A percentile compares a stretch with the other conserved stretches of the same genome.
phyloP scores from a whole-genome alignment of 2,797 vertebrate species.

The Orestias chungarensis region DNA sequence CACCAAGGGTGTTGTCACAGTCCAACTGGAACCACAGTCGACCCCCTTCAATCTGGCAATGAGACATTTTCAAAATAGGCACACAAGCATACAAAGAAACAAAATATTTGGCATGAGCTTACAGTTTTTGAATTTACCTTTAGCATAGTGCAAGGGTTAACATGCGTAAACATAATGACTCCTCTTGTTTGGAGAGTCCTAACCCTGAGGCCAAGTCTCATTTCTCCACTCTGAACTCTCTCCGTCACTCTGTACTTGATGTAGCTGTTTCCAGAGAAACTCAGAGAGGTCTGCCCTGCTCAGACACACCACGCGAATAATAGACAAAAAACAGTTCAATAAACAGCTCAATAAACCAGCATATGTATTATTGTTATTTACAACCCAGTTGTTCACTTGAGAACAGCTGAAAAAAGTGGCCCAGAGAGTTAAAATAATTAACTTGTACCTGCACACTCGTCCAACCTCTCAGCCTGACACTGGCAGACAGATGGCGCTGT shows the following conservation, averaged over 20 bases:
- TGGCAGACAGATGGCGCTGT: constrained; percentile 89
- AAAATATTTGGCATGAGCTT: not conserved
- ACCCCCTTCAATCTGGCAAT: constrained; percentile 88
- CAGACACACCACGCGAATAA: not conserved
- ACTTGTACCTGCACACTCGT: constrained; percentile 86
- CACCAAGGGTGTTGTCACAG: constrained; percentile 93
- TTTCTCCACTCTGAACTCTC: constrained; percentile 86
- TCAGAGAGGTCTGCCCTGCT: constrained; percentile 85
- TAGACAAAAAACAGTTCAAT: not conserved
- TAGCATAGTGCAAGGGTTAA: constrained; percentile 94
- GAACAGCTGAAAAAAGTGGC: not conserved
- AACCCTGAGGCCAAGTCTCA: constrained; percentile 90
- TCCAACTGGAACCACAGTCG: constrained; percentile 94
- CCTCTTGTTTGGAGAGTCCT: constrained; percentile 90
- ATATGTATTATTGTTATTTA: not conserved
- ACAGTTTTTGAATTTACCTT: constrained; percentile 79
- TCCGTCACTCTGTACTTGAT: constrained; percentile 91
- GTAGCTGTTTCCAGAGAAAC: constrained; percentile 93
- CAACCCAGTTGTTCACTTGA: not conserved
- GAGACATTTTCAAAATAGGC: not conserved
- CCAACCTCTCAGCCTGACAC: constrained; percentile 82
- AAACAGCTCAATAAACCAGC: not conserved
- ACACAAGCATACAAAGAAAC: not conserved
- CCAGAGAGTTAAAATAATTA: not conserved
- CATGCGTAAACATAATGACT: constrained; percentile 93